phyloP scores from a whole-genome alignment of 1,140 invertebrate genomes.

The Drosophila suzukii region DNA sequence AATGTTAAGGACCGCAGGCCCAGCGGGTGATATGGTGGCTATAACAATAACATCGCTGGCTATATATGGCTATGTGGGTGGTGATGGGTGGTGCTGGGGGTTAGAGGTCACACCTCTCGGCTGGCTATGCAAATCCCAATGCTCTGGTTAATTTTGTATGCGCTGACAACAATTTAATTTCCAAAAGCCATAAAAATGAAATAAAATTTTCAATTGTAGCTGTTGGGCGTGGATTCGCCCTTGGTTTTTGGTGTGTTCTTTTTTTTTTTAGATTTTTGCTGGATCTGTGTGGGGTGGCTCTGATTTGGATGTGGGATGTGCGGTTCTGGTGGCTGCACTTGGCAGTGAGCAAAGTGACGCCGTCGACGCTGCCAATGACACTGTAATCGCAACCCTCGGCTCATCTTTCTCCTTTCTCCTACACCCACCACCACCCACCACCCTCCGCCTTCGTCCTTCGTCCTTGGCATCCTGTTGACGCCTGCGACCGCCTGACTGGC shows the following conservation, averaged over 20 bases:
- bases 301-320: conserved; percentile 40
- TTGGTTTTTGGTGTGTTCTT: background rate
- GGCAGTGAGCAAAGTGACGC: conserved; percentile 62
- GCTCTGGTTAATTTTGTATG: conserved; percentile 73
- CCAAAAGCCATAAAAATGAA: conserved; percentile 78
- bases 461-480: conserved; percentile 71
- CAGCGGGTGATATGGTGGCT: conserved; percentile 30
- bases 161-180: conserved; percentile 77
- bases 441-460: background rate
- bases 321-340: conserved; percentile 56
- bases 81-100: background rate
- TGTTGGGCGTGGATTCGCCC: conserved; percentile 40
- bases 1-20: conserved; percentile 41
- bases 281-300: background rate
- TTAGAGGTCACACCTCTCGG: conserved; percentile 65
- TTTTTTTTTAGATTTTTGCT: background rate
- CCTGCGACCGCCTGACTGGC: conserved; percentile 68
- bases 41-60: conserved; percentile 4
- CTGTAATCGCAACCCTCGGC: conserved; percentile 43
- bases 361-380: conserved; percentile 71
- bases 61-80: background rate
- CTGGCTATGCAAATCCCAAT: conserved; percentile 47
- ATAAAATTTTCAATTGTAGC: conserved; percentile 77
- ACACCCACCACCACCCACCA: background rate
- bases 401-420: background rate